Percentiles rank a stretch among this genome's conserved stretches.
Evolutionary conservation across 2,888 invertebrate genomes (phyloP).

Genomic region (Gari tellinella): DNA sequence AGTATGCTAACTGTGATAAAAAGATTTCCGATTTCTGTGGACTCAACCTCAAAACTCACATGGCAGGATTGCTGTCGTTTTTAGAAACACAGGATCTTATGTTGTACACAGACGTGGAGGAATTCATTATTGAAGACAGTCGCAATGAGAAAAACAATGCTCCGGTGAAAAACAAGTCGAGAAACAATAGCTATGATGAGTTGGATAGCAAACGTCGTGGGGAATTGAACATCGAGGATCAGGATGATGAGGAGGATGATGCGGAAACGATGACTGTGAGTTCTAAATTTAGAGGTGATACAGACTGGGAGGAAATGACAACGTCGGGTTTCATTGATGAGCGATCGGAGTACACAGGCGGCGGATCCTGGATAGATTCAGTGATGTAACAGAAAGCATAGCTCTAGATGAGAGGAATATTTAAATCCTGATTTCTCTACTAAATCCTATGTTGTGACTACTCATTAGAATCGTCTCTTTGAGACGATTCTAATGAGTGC

Average conservation of each 20-base stretch:
- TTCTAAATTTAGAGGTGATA: slow-evolving; percentile 41
- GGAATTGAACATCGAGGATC: slow-evolving; percentile 57
- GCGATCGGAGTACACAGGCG: slow-evolving; percentile 60
- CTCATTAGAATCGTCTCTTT: too few species aligned
- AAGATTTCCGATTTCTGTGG: slow-evolving; percentile 33
- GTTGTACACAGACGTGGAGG: slow-evolving; percentile 62
- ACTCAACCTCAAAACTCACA: slow-evolving; percentile 39
- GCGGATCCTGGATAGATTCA: slow-evolving; percentile 59
- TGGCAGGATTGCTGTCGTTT: slow-evolving; percentile 56
- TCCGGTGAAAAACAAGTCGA: slow-evolving; percentile 25
- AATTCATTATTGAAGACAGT: slow-evolving; percentile 49
- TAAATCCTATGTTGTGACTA: too few species aligned
- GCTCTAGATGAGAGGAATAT: too few species aligned
- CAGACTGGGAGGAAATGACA: slow-evolving; percentile 63
- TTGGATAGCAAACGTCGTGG: slow-evolving; percentile 35
- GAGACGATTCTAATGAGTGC: too few species aligned
- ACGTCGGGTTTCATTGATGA: slow-evolving; percentile 66
- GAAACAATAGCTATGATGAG: slow-evolving; percentile 53
- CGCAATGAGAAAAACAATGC: slow-evolving; percentile 36
- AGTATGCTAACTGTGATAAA: slow-evolving; percentile 28
- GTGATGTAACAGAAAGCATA: slow-evolving; percentile 25
- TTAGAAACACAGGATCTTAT: slow-evolving; percentile 61
- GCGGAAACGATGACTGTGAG: slow-evolving; percentile 47
- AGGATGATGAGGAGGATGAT: slow-evolving; percentile 53
- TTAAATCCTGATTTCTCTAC: too few species aligned